These are phyloP conservation scores for Sphenodon punctatus DNA, from an alignment of 2,797 vertebrate genomes.

Conservation along the genomic window DNA sequence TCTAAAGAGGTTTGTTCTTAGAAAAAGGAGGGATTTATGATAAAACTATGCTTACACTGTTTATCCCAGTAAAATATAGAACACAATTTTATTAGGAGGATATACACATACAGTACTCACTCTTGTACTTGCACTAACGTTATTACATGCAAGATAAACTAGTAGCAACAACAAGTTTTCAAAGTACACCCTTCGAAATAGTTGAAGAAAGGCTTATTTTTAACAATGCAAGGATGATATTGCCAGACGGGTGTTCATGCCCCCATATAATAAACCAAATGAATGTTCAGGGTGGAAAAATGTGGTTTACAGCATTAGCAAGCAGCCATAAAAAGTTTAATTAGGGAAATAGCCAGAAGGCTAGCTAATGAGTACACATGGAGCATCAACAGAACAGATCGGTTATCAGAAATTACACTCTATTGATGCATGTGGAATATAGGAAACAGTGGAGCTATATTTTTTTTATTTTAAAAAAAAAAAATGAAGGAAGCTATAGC, in stretches of 20 bases:
- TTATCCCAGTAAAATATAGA: neutral
- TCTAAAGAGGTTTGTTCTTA: neutral
- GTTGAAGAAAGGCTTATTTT: neutral
- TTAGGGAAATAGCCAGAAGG: neutral
- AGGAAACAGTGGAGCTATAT: neutral
- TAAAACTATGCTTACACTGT: neutral
- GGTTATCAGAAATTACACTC: neutral
- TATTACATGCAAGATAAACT: no score
- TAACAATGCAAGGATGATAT: neutral
- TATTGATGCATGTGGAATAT: neutral
- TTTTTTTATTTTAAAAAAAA: no score
- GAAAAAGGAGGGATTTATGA: neutral
- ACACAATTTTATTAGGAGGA: neutral
- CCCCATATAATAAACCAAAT: conserved; percentile 44
- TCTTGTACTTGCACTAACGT: neutral
- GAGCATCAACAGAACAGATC: neutral
- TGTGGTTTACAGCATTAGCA: conserved; percentile 34
- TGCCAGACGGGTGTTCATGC: neutral
- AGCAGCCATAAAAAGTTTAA: conserved; percentile 25
- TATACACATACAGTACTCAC: neutral
- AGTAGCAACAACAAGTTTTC: neutral
- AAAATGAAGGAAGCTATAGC: neutral
- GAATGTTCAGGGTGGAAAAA: conserved; percentile 20
- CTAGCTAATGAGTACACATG: neutral
- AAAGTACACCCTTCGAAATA: neutral